phyloP scores from a whole-genome alignment of 2,888 invertebrate genomes.

The Druceiella hillmani region DNA sequence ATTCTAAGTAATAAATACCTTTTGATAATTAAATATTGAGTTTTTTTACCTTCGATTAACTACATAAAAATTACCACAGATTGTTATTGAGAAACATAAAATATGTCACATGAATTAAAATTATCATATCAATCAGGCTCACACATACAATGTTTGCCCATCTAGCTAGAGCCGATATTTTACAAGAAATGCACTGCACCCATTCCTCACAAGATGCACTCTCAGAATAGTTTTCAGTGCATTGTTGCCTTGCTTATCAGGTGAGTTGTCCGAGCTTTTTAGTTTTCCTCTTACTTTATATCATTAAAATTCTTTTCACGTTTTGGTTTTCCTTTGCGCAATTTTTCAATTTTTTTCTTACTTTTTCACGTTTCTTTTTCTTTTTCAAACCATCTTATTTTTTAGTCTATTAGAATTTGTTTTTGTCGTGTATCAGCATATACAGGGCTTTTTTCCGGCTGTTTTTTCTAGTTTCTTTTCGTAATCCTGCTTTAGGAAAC shows the following conservation, averaged over 20 bases:
- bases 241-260: not conserved
- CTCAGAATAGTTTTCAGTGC: constrained; percentile 1
- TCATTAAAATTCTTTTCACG: not conserved
- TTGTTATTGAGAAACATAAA: too few relatives aligned
- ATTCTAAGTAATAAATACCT: too few relatives aligned
- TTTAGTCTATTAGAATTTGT: not conserved
- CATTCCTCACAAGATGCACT: not conserved
- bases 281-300: constrained; percentile 1
- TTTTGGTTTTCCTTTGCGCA: not conserved
- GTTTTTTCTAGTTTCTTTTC: constrained; percentile 1
- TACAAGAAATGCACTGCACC: constrained; percentile 1
- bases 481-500: not conserved
- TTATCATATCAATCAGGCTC: too few relatives aligned
- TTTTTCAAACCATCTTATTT: not conserved
- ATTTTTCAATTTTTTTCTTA: not conserved
- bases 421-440: too few relatives aligned
- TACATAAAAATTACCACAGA: too few relatives aligned
- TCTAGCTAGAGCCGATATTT: not conserved
- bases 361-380: not conserved
- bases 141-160: not conserved
- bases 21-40: too few relatives aligned
- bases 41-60: too few relatives aligned
- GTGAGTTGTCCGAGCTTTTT: not conserved
- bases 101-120: too few relatives aligned
- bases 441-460: not conserved